A percentile compares a stretch with the other conserved stretches of the same genome.
Evolutionary conservation across 2,113 vertebrate species (phyloP).

Genomic region (Athene cunicularia): DNA sequence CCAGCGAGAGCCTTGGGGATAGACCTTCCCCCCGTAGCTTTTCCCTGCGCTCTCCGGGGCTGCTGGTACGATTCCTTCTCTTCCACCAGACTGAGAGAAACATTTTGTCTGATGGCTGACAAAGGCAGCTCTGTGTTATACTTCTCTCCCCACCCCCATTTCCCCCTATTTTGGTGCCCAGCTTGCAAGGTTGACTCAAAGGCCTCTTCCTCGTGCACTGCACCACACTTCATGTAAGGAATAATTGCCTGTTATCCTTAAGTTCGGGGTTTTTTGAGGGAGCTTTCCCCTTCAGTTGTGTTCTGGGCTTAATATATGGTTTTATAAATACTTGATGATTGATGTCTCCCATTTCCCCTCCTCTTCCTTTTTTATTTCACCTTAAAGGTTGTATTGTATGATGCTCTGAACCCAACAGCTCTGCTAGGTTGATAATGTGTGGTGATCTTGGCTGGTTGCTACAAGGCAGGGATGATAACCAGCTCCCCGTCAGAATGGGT

Average conservation of each 20-base stretch:
- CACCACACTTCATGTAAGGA: not conserved
- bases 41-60: conserved; percentile 20
- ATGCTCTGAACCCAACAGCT: not conserved
- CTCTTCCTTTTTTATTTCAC: not conserved
- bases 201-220: not conserved
- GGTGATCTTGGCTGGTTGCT: not conserved
- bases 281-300: not conserved
- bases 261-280: not conserved
- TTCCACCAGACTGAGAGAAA: conserved; percentile 31
- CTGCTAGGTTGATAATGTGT: not conserved
- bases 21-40: conserved; percentile 10
- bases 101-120: not conserved
- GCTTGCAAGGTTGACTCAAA: not conserved
- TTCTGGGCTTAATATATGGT: not conserved
- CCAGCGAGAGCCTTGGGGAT: not conserved
- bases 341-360: not conserved
- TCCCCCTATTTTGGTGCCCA: not conserved
- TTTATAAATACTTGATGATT: not conserved
- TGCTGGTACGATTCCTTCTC: conserved; percentile 40
- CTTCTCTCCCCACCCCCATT: not conserved
- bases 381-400: not conserved
- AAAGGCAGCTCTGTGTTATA: conserved; percentile 47
- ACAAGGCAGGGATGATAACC: not conserved
- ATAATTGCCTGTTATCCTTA: conserved; percentile 11
- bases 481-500: not conserved